phyloP scores from a whole-genome alignment of 2,113 vertebrate species.

The Hippocampus zosterae region DNA sequence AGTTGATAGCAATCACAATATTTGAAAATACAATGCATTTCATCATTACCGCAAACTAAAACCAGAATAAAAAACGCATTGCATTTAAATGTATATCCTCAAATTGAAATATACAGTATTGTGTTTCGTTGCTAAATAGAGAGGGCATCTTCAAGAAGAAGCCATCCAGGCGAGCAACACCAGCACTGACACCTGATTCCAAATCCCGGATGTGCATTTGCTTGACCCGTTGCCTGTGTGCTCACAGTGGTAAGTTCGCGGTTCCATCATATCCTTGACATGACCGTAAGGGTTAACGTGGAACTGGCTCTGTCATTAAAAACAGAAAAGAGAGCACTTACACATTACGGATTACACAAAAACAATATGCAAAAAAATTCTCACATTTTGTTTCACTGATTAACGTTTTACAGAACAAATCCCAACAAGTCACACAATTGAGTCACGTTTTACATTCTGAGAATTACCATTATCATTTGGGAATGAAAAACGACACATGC shows the following conservation, averaged over 20 bases:
- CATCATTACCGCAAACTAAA: too few relatives aligned
- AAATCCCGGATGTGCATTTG: constrained; percentile 14
- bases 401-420: too few relatives aligned
- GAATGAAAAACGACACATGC: too few relatives aligned
- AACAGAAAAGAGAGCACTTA: constrained; percentile 4
- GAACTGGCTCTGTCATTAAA: not conserved
- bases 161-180: not conserved
- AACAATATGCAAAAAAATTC: not conserved
- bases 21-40: too few relatives aligned
- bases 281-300: rapidly evolving
- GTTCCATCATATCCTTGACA: constrained; percentile 36
- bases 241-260: constrained; percentile 24
- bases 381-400: not conserved
- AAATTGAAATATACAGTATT: not conserved
- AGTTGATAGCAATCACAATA: not conserved
- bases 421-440: too few relatives aligned
- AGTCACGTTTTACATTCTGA: too few relatives aligned
- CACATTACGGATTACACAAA: not conserved
- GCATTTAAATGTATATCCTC: not conserved
- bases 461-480: too few relatives aligned
- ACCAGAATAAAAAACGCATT: too few relatives aligned
- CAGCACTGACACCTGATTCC: constrained; percentile 17
- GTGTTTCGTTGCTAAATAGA: not conserved
- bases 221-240: not conserved
- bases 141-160: not conserved